Evolutionary conservation across 2,797 vertebrate genomes (phyloP).

Genomic region (Lutjanus campechanus): DNA sequence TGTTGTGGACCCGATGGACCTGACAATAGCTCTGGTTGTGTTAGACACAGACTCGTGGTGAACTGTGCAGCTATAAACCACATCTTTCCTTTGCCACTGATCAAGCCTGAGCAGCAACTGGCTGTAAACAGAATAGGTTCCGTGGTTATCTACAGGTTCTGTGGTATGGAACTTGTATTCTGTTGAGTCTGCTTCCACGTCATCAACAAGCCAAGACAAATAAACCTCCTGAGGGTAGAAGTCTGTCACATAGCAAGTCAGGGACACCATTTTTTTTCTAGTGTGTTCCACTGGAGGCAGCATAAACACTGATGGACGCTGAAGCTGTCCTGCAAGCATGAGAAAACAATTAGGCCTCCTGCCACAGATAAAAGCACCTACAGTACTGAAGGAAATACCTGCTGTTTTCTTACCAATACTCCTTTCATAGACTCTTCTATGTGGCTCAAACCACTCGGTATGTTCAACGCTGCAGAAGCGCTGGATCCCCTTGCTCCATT

Average conservation of each 20-base stretch:
- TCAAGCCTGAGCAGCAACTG: conserved; percentile 54
- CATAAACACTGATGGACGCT: conserved; percentile 78
- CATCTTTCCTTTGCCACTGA: conserved; percentile 31
- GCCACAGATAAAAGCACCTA: neutral
- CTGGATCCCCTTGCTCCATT: conserved; percentile 58
- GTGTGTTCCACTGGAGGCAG: conserved; percentile 71
- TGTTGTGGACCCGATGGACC: conserved; percentile 59
- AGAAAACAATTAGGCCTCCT: conserved; percentile 65
- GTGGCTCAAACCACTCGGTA: fast-evolving
- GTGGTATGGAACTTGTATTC: conserved; percentile 55
- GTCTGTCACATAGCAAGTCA: conserved; percentile 83
- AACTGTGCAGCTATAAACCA: conserved; percentile 75
- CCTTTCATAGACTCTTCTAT: conserved; percentile 6
- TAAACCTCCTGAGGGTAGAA: conserved; percentile 82
- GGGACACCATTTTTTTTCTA: conserved; percentile 48
- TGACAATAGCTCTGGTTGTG: conserved; percentile 59
- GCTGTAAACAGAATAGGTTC: conserved; percentile 79
- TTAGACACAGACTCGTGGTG: conserved; percentile 79
- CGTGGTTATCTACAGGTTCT: conserved; percentile 47
- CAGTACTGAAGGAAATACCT: neutral
- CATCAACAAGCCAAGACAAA: conserved; percentile 84
- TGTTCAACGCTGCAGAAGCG: conserved; percentile 49
- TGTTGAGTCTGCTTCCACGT: conserved; percentile 40
- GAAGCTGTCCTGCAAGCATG: conserved; percentile 57
- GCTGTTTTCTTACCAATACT: conserved; percentile 64